phyloP scores from a whole-genome alignment of 2,113 vertebrate species.

The Dromas ardeola region DNA sequence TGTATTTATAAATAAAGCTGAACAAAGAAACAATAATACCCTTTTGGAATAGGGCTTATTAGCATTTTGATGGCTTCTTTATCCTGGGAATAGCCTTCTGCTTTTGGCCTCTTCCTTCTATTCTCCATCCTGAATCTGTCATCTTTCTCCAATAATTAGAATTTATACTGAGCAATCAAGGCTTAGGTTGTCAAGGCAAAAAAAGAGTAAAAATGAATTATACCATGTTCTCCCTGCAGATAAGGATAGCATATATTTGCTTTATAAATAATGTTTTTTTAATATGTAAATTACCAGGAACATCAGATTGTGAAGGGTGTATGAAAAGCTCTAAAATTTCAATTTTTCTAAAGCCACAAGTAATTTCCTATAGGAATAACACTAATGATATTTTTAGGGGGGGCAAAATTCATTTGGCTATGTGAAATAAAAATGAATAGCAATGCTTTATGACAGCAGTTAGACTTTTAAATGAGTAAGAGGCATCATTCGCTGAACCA shows the following conservation, averaged over 20 bases:
- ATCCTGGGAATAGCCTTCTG: constrained; percentile 14
- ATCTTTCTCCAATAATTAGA: constrained; percentile 22
- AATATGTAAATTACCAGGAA: not conserved
- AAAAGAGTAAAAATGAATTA: not conserved
- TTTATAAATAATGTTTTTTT: not conserved
- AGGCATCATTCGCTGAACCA: not conserved
- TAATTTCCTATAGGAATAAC: not conserved
- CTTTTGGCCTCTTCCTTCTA: not conserved
- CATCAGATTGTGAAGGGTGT: not conserved
- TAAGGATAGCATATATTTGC: constrained; percentile 9
- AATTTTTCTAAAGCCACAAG: not conserved
- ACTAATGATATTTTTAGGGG: not conserved
- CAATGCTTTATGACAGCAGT: not conserved
- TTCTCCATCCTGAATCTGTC: not conserved
- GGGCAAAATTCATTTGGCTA: not conserved
- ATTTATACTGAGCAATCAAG: constrained; percentile 21
- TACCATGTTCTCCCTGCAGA: not conserved
- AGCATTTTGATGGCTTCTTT: constrained; percentile 43
- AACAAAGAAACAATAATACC: not conserved
- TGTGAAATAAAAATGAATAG: not conserved
- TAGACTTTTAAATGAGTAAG: not conserved
- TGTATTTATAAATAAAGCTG: constrained; percentile 25
- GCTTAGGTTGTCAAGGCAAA: not conserved
- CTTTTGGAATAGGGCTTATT: not conserved
- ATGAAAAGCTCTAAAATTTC: not conserved